Base-by-base conservation (phyloP, 2,797 vertebrate genomes). In the Oryzias sinensis region DNA sequence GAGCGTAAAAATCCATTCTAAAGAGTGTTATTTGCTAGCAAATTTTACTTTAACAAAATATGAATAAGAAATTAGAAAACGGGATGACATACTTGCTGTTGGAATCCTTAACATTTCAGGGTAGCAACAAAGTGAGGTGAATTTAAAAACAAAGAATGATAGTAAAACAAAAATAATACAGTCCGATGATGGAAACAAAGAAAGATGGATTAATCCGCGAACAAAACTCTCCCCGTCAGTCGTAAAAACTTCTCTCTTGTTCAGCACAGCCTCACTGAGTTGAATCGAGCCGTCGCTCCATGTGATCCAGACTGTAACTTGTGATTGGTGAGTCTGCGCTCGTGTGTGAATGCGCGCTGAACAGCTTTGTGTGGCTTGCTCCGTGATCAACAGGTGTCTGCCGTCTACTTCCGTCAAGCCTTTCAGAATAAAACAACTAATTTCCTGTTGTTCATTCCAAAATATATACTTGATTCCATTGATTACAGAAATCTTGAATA, bases 301-400 rank as follows among this genome's bases (percentile, higher is more conserved):
- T 45, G 79, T 75, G 81, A 75, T 8, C 48, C 4, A 6, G 11
- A 3, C 46, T 16, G 17, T 3, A 15, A 72, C 71, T 56, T 71
- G 33, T 76, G 58, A 58, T 71, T 59, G n/a, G 76, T 41, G 48
- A 18, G 49, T 4, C 22, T 37, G 37, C 45, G 41, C 37, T 43
- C 3, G 64, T 18, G 43, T 18, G 17, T 33, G 25, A 0, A 58
- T 42, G 49, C 49, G 17, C 48, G 27, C 49, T 6, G 4, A 2
- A 15, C 16, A 33, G 17, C 44, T 56, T 64, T 20, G 20, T 47
- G 53, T 41, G 5, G 43, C 14, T 24, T 51, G 53, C 67, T 56
- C 61, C 57, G 46, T 33, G 62, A 60, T 68, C 76, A 83, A 81
- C 84, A 89, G 80, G 81, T 84, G 87, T 58, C 69, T 24, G 4